Evolutionary conservation across 2,113 vertebrate genomes (phyloP), one percentile per base, ranked within the genome.

Genomic region (Dromaius novaehollandiae): DNA sequence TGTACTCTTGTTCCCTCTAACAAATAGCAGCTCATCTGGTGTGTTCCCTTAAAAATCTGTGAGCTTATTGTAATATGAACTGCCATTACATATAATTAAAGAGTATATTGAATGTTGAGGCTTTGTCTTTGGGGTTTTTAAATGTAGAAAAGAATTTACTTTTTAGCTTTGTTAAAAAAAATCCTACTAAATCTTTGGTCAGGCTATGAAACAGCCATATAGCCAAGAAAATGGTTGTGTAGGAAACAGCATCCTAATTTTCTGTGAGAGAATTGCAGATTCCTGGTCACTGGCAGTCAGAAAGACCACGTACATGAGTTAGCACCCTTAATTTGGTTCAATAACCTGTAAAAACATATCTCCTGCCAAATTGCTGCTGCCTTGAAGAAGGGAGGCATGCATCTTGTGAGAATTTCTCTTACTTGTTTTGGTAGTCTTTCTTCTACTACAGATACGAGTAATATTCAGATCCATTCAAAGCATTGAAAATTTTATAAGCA

Each of bases 401-500:
- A 0, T 7, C 5, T 46, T 12, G 3, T 9, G 2, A 70, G n/a
- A 63, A 68, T 77, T 86, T 89, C 7, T 53, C 25, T 88, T 7
- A 65, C 26, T 4, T 74, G 15, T 0, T 83, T 82, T 61, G 11
- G 5, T 55, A 40, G 46, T 24, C 4, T 1, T 73, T 71, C 65
- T 71, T 9, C 30, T 60, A 80, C 5, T 14, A 50, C 4, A 44
- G 48, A 3, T 64, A 32, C 0, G 2, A 48, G 6, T 66, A 24
- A 44, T 56, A 25, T 70, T 92, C 73, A 38, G 50, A 24, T 38
- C 40, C 13, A 38, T 13, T 21, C 34, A 36, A 1, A 64, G 8
- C 14, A 32, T n/a, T 65, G 48, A 7, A 16, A 58, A 34, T 42
- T 55, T 82, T 80, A 30, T 44, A 46, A 28, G 3, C 42, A 26